Evolutionary conservation across 1,140 invertebrate genomes (phyloP).

Genomic region (Venustaconcha ellipsiformis): DNA sequence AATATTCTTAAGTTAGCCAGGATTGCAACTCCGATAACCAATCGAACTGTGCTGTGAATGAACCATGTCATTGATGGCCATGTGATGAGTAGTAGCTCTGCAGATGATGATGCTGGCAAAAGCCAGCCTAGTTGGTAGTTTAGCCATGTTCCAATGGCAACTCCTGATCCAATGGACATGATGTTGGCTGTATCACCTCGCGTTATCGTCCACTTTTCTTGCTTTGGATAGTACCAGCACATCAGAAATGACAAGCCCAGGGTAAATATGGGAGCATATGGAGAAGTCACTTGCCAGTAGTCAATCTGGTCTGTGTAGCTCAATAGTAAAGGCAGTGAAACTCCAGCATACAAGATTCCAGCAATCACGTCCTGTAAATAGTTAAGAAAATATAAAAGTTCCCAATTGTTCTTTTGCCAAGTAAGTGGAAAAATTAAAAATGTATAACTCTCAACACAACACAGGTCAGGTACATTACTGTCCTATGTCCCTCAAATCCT

Average conservation of each 20-base stretch:
- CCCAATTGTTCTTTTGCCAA: no score
- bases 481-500: no score
- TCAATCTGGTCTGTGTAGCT: slow-evolving; percentile 21
- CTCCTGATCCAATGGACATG: slow-evolving; percentile 19
- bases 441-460: no score
- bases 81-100: slow-evolving; percentile 8
- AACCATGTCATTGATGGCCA: slow-evolving; percentile 14
- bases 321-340: slow-evolving; percentile 22
- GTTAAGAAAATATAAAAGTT: neutral
- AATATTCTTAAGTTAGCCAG: slow-evolving; percentile 17
- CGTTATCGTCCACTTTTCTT: slow-evolving; percentile 26
- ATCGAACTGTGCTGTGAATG: slow-evolving; percentile 16
- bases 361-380: slow-evolving; percentile 27
- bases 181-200: slow-evolving; percentile 31
- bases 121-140: slow-evolving; percentile 27
- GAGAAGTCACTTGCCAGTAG: slow-evolving; percentile 15
- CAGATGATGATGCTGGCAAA: slow-evolving; percentile 1
- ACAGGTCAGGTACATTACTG: no score
- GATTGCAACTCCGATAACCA: slow-evolving; percentile 11
- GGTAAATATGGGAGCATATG: slow-evolving; percentile 20
- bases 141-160: slow-evolving; percentile 9
- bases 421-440: no score
- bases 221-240: slow-evolving; percentile 29
- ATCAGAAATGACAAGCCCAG: slow-evolving; percentile 19
- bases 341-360: slow-evolving; percentile 9